These are phyloP conservation scores for Plecturocebus donacophilus DNA, from an alignment of 2,113 vertebrate species.

Conservation along the genomic window DNA sequence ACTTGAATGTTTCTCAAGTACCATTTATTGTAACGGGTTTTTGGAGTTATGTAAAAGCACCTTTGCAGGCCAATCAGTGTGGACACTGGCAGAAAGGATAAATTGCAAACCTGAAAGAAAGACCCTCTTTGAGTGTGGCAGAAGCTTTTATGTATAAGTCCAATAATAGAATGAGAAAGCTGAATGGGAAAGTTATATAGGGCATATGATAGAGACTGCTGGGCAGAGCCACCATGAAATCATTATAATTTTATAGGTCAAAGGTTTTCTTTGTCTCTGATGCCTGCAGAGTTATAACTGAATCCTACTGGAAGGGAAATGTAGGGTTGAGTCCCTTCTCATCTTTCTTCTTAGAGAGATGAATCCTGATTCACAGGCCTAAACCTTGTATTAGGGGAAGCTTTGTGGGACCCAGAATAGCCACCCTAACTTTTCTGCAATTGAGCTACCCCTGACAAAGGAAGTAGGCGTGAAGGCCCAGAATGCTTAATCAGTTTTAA, in stretches of 20 bases:
- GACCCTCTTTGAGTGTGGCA: background rate
- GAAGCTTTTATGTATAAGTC: background rate
- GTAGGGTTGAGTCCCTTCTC: background rate
- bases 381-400: background rate
- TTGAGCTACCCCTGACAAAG: background rate
- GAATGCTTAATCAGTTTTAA: constrained; percentile 35
- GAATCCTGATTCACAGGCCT: background rate
- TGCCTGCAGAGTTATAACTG: background rate
- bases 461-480: background rate
- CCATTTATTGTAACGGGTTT: background rate
- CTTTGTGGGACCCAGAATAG: background rate
- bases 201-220: background rate
- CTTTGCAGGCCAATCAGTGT: background rate
- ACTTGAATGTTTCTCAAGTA: background rate
- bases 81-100: background rate
- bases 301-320: background rate
- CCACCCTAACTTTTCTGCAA: background rate
- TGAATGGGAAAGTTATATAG: constrained; percentile 10
- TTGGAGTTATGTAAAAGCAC: constrained; percentile 2
- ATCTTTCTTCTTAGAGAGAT: constrained; percentile 28
- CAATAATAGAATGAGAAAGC: background rate
- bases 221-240: background rate
- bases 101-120: background rate
- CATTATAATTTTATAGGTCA: background rate
- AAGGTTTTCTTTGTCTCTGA: constrained; percentile 17